Evolutionary conservation across 2,113 vertebrate genomes (phyloP).

Genomic region (Neogobius melanostomus): DNA sequence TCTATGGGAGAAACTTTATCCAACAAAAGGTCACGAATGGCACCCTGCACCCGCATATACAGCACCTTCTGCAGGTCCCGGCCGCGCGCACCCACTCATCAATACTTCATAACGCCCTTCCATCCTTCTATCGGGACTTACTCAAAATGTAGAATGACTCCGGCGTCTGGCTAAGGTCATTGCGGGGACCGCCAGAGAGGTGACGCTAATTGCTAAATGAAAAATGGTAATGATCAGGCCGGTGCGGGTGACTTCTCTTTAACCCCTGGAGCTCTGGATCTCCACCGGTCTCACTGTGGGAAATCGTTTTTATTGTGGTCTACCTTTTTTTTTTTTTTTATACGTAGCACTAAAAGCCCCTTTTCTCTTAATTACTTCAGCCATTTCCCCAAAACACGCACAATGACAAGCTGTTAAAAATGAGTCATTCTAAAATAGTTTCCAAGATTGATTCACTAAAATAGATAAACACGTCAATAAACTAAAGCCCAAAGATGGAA

Average conservation of each 20-base stretch:
- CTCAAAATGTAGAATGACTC: slow-evolving; percentile 68
- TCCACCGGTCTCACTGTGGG: not conserved
- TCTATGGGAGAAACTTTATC: slow-evolving; percentile 22
- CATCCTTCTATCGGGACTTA: slow-evolving; percentile 46
- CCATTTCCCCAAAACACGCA: too few relatives aligned
- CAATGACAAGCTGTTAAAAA: too few relatives aligned
- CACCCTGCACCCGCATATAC: slow-evolving; percentile 25
- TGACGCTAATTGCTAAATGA: slow-evolving; percentile 68
- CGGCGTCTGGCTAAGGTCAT: slow-evolving; percentile 60
- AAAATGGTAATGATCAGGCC: slow-evolving; percentile 57
- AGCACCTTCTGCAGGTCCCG: slow-evolving; percentile 21
- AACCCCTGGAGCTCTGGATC: slow-evolving; percentile 38
- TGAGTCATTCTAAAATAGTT: too few relatives aligned
- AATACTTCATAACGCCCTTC: slow-evolving; percentile 64
- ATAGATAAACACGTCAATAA: too few relatives aligned
- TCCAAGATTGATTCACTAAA: too few relatives aligned
- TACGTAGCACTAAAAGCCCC: too few relatives aligned
- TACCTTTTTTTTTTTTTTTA: not conserved
- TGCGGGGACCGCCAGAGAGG: slow-evolving; percentile 39
- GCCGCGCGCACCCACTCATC: slow-evolving; percentile 58
- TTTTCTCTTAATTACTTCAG: too few relatives aligned
- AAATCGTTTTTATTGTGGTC: not conserved
- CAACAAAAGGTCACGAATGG: slow-evolving; percentile 24
- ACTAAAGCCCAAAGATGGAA: too few relatives aligned
- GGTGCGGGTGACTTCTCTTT: slow-evolving; percentile 59